Conservation (phyloP, 2,113 vertebrate genomes). For the Zonotrichia leucophrys region DNA sequence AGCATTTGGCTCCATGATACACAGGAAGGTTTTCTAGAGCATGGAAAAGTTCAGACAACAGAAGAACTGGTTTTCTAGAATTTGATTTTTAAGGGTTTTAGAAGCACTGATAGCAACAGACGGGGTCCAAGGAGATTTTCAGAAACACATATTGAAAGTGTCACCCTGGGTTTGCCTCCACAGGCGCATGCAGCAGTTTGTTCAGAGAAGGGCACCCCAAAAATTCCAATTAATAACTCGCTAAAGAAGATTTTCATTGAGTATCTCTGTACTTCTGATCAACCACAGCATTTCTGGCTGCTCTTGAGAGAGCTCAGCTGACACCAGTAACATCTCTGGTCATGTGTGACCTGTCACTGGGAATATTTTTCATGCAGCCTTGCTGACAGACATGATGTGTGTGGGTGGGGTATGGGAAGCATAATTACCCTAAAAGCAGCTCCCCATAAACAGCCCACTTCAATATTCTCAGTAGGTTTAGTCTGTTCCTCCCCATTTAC, state of each 20-base stretch:
- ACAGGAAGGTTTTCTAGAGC: not conserved
- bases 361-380: not conserved
- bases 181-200: not conserved
- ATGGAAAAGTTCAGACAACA: not conserved
- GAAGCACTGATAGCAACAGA: not conserved
- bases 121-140: not conserved
- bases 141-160: not conserved
- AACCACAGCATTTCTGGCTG: not conserved
- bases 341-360: not conserved
- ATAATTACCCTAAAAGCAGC: not conserved
- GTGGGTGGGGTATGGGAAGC: not conserved
- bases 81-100: not conserved
- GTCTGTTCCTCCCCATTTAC: not conserved
- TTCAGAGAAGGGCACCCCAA: not conserved
- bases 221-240: not conserved
- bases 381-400: rapidly evolving
- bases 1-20: not conserved
- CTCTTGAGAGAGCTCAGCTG: not conserved
- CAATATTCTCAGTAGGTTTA: not conserved
- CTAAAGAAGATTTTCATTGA: not conserved
- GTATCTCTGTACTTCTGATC: not conserved
- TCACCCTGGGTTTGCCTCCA: not conserved
- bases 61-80: not conserved
- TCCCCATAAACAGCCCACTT: not conserved
- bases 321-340: not conserved